Base-by-base conservation (phyloP, 1,140 invertebrate species). In the Drosophila sechellia region DNA sequence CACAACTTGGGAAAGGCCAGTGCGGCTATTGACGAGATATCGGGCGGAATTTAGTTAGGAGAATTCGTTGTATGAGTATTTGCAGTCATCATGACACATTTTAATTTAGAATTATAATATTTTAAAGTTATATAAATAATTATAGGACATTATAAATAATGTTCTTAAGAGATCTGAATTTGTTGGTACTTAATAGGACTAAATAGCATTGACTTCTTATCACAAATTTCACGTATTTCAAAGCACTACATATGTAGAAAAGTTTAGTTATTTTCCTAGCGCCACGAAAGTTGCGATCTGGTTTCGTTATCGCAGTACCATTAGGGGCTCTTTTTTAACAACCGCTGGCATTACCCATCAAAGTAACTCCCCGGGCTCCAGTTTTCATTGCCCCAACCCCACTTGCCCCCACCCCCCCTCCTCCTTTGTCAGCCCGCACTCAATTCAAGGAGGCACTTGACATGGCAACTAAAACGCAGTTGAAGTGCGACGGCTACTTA, bases 401-500 rank as follows among this genome's bases (percentile, higher is more conserved):
- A 39, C 40, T 45, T 56, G n/a, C 39, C 54, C 35, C 52, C 37
- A 2, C 1, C 10, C 10, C 1, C 37, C 2, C 1, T 5, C 1
- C 37, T 13, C 12, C 13, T 10, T 0, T 49, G 49, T 12, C 42
- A 27, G 20, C 50, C 65, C 40, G 50, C 60, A 59, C 63, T 15
- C 58, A 48, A 53, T 58, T 45, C 53, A 46, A 34, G 52, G 57
- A 65, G 65, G 57, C 79, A 87, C 83, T 86, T 86, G 79, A 87
- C 79, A 40, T 39, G 17, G 39, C 61, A 60, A 76, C 69, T 76
- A 45, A 71, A 81, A 76, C 70, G 61, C 79, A 86, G 66, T 86
- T 86, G 79, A 79, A 86, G 70, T 55, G 83, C 83, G 70, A 70
- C 84, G 65, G 68, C 83, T 87, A 83, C 83, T 89, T 87, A 73